These are phyloP conservation scores for Gadopsis bispinosus DNA, from an alignment of 2,797 vertebrate genomes.

Conservation along the genomic window DNA sequence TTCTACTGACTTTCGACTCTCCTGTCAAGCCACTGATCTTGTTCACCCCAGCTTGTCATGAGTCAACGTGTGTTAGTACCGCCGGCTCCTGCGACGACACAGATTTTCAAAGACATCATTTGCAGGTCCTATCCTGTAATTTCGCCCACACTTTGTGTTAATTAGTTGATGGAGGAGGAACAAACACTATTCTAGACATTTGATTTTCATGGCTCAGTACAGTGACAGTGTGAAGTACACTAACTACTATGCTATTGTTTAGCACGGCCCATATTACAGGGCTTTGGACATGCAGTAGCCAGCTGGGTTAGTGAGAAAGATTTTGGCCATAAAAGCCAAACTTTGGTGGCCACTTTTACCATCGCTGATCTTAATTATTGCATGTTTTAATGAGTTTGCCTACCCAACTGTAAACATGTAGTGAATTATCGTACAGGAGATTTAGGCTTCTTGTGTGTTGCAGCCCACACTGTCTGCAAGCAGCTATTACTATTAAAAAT, in stretches of 20 bases:
- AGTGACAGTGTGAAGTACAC: not conserved
- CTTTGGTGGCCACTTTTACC: too few relatives aligned
- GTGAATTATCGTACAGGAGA: too few relatives aligned
- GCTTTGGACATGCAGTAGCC: too few relatives aligned
- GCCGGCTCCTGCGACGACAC: not conserved
- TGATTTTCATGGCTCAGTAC: not conserved
- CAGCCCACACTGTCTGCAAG: too few relatives aligned
- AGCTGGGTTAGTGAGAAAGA: too few relatives aligned
- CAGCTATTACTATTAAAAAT: too few relatives aligned
- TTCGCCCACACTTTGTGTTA: slow-evolving; percentile 2
- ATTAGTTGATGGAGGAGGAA: not conserved
- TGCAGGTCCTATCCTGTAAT: not conserved
- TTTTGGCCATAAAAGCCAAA: too few relatives aligned
- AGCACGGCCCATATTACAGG: not conserved
- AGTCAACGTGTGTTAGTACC: not conserved
- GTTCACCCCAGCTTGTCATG: not conserved
- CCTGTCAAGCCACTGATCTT: not conserved
- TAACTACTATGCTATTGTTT: not conserved
- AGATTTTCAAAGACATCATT: slow-evolving; percentile 15
- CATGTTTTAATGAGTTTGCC: too few relatives aligned
- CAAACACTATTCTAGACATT: not conserved
- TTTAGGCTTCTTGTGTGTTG: too few relatives aligned
- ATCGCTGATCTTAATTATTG: too few relatives aligned
- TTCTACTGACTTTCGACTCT: not conserved
- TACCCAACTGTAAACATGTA: too few relatives aligned